These are phyloP conservation scores for Bovichtus variegatus DNA, from an alignment of 2,797 vertebrate genomes.

Conservation along the genomic window DNA sequence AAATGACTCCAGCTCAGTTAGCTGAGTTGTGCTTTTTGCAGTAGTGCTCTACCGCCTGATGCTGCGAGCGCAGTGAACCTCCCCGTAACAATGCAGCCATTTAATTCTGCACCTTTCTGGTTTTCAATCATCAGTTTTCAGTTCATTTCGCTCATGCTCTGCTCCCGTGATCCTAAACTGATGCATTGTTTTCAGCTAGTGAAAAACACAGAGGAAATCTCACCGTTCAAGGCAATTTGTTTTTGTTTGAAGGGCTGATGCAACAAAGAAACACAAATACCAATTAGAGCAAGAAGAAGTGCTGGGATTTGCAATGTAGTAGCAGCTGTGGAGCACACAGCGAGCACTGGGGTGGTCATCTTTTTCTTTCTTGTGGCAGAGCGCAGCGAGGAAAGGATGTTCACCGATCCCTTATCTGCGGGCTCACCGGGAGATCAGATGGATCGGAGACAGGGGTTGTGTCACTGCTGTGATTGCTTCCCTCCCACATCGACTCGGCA, in stretches of 20 bases:
- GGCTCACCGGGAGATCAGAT: conserved; percentile 3
- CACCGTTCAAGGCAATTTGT: not conserved
- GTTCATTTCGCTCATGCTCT: too few relatives aligned
- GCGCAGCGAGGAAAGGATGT: conserved; percentile 26
- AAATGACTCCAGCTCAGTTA: not conserved
- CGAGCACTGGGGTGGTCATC: not conserved
- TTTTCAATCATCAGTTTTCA: too few relatives aligned
- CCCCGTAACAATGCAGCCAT: too few relatives aligned
- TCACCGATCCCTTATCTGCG: not conserved
- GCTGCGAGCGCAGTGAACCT: not conserved
- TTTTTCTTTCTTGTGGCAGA: conserved; percentile 8
- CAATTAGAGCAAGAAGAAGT: not conserved
- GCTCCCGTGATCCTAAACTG: not conserved
- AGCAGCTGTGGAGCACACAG: not conserved
- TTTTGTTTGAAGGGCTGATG: not conserved
- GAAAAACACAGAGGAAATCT: not conserved
- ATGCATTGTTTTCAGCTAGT: not conserved
- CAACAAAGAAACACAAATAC: not conserved
- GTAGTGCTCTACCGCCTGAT: not conserved
- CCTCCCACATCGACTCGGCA: not conserved
- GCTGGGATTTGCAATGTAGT: not conserved
- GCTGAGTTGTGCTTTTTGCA: not conserved
- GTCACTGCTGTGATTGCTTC: not conserved
- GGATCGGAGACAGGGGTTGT: not conserved
- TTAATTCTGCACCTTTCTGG: not conserved